Percentiles rank a stretch among this genome's conserved stretches.
phyloP scores from a whole-genome alignment of 2,113 vertebrate species.

The Proteles cristata region DNA sequence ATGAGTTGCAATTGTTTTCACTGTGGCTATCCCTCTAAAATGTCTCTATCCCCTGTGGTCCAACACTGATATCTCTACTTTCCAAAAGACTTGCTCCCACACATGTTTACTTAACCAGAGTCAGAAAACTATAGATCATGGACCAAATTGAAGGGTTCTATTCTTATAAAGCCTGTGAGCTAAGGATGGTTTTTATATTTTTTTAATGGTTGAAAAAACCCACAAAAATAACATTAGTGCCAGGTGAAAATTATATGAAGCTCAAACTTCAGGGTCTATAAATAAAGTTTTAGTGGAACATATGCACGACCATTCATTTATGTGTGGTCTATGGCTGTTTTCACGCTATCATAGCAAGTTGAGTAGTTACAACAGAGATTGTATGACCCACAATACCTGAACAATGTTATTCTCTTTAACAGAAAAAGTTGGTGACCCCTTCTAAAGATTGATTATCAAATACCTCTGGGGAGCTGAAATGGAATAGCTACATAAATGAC shows the following conservation, averaged over 20 bases:
- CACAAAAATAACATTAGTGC: not conserved
- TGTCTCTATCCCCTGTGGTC: not conserved
- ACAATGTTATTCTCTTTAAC: not conserved
- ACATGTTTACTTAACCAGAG: not conserved
- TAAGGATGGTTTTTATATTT: not conserved
- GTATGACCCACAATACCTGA: not conserved
- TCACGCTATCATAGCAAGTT: not conserved
- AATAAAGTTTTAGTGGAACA: not conserved
- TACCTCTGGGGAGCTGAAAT: not conserved
- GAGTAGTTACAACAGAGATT: not conserved
- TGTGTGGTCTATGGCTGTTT: not conserved
- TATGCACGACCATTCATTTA: not conserved
- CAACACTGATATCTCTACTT: not conserved
- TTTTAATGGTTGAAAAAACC: not conserved
- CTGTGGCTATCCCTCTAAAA: not conserved
- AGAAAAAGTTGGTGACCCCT: not conserved
- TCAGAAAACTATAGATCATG: not conserved
- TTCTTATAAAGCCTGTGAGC: not conserved
- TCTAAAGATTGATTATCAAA: not conserved
- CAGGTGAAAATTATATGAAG: not conserved
- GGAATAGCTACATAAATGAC: not conserved
- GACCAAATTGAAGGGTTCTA: not conserved
- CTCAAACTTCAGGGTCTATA: not conserved
- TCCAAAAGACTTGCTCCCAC: not conserved
- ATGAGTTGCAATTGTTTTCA: not conserved